Base-by-base conservation (phyloP, 2,113 vertebrate species). In the Catagonus wagneri region DNA sequence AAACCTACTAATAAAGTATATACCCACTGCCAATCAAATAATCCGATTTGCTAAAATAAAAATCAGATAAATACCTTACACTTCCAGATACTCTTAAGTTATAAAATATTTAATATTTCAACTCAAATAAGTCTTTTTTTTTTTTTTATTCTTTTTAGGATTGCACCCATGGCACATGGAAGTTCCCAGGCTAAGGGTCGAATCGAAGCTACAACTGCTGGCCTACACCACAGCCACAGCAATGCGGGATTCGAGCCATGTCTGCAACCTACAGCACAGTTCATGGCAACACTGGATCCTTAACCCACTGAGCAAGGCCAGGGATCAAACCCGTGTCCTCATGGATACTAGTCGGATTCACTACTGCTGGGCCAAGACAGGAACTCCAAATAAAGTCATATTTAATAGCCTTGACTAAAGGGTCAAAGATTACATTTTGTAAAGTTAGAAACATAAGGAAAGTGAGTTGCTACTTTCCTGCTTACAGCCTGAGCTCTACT, bases 81-180 rank as follows among this genome's bases (percentile, higher is more conserved):
- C 27, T 94, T 89, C 22, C 22, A 91, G 56, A 78, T 85, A 92
- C 2, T 90, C 20, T n/a, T 44, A 96, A 80, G 4, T 91, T 92
- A 12, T 52, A 89, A 93, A 95, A 89, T 19, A 72, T 4, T 78
- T 29, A 83, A 90, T 84, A 81, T 69, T 96, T 92, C 58, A 92
- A 58, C 34, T 78, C 68, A 97, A 74, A 32, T 52, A n/a, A n/a
- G n/a, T n/a, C n/a, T n/a, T n/a, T n/a, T n/a, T n/a, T 44, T 44
- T 44, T 4, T 8, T 44, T 44, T 44, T 44, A 6, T 44, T 8
- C 44, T 44, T 44, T 44, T 44, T 44, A 44, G 44, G 44, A 8
- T 8, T 8, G 8, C 8, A 44, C 44, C 44, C 44, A 44, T 8
- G 8, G 8, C 44, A 44, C 8, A 44, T 44, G 44, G 44, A 44